Evolutionary conservation across 2,797 vertebrate species (phyloP), one percentile per base, ranked within the genome.

Genomic region (Phataginus tetradactyla): DNA sequence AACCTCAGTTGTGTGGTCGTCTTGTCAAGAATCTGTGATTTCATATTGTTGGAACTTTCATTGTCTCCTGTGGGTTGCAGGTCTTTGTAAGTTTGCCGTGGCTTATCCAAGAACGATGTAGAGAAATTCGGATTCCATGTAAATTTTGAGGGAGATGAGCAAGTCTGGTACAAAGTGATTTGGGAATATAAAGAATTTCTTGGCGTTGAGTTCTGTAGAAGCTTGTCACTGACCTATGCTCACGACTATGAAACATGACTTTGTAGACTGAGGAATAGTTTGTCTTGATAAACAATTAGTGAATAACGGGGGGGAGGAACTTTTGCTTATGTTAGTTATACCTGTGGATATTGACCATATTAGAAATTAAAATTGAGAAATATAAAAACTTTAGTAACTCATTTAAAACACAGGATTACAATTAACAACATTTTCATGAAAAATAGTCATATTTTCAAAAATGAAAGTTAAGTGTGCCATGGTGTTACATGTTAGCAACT

Each of bases 151-250:
- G 88, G 12, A 83, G 23, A 45, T 20, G 25, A 69, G 69, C 7
- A 87, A 66, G 51, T 17, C 39, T 81, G 68, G 34, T 64, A 20
- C 27, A 49, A 68, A 81, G 61, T 80, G 59, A 75, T 89, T 77
- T 78, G 45, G 69, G 25, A 94, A 79, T 66, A 49, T 68, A 42
- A 88, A 91, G 78, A 84, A 64, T 93, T 91, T 80, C 59, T 74
- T 59, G 49, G 57, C 34, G 51, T 72, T 86, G 55, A 53, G 3
- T 92, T 74, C 39, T 64, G 3, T 53, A 75, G 63, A 84, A 83
- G 13, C 21, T 83, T 55, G 23, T 88, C 72, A 55, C 88, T 69
- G 45, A 79, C 37, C 34, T 80, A 13, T 64, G 14, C 63, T 81
- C 37, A 32, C 79, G 45, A 55, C 51, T 75, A 59, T 87, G 37